Base-by-base conservation (phyloP, 1,140 invertebrate species). In the Zelostemma sp. region DNA sequence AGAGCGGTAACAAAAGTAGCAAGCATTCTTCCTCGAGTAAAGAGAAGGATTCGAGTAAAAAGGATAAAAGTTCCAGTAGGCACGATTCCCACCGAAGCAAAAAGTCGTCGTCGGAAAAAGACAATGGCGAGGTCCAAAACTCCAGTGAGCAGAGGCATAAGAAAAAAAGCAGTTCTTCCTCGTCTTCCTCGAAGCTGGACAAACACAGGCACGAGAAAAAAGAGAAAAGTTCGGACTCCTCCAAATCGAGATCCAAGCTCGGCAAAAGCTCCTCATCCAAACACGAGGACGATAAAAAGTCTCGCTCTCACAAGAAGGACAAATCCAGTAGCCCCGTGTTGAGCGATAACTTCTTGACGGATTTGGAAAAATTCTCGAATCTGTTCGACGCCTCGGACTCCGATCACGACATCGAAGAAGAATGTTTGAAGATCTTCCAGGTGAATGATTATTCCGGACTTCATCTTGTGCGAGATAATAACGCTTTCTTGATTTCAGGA, bases 401-500 rank as follows among this genome's bases (percentile, higher is more conserved):
- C 33, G 89, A 91, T 60, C 85, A 87, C 17, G 88, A 91, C 67
- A 84, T 91, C 6, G 87, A 89, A 75, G 88, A 91, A 54, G 91
- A 93, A 77, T 94, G 92, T 75, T 85, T 91, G 51, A 90, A 88
- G 78, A 92, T 94, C 64, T 94, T 92, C 72, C 89, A 91, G 82
- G 88, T 90, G 79, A 61, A 53, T 51, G 21, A 46, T 70, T 33
- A 43, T 41, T 35, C 28, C 6, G 28, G 31, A 43, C 4, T n/a
- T 25, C 31, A 25, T 56, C 35, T 18, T 43, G n/a, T 47, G 50
- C 46, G 17, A 0, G 28, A 19, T 28, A 49, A 50, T 43, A 17
- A 43, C 12, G 62, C n/a, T 62, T 66, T n/a, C 3, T 28, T 8
- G 25, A 14, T 35, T 50, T 40, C 28, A 85, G 81, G 84, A 85